Percentiles rank a stretch among this genome's conserved stretches.
These are phyloP conservation scores for Oligia strigilis DNA, from an alignment of 2,888 invertebrate species.

Conservation along the genomic window DNA sequence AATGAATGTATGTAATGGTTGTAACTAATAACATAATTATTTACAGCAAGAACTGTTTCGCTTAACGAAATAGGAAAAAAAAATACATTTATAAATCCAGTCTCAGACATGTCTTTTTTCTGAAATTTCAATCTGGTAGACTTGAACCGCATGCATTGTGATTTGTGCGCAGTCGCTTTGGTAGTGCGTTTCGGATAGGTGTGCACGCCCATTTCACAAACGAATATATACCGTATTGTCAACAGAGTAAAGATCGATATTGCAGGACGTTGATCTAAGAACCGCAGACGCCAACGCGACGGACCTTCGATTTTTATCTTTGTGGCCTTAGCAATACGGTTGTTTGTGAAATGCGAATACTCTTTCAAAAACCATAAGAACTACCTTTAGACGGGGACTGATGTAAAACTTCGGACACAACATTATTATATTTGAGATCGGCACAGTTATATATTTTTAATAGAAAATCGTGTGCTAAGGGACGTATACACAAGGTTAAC, in stretches of 20 bases:
- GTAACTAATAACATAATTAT: slow-evolving; percentile 28
- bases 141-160: not conserved
- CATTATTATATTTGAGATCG: slow-evolving; percentile 25
- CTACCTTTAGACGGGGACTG: not conserved
- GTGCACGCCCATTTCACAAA: not conserved
- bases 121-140: not conserved
- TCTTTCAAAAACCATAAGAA: not conserved
- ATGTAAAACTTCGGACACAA: not conserved
- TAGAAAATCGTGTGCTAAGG: slow-evolving; percentile 13
- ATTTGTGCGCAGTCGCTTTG: not conserved
- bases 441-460: slow-evolving; percentile 1
- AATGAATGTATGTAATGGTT: slow-evolving; percentile 26
- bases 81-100: not conserved
- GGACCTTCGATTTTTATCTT: not conserved
- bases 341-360: not conserved
- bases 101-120: slow-evolving; percentile 26
- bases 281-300: not conserved
- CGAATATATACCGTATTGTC: not conserved
- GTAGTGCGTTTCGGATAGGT: not conserved
- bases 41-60: slow-evolving; percentile 11
- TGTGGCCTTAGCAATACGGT: not conserved
- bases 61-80: slow-evolving; percentile 10
- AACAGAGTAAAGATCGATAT: not conserved
- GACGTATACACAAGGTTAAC: slow-evolving; percentile 45
- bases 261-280: not conserved